Evolutionary conservation across 1,140 invertebrate genomes (phyloP), one percentile per base, ranked within the genome.

Genomic region (Lysiphlebus fabarum): DNA sequence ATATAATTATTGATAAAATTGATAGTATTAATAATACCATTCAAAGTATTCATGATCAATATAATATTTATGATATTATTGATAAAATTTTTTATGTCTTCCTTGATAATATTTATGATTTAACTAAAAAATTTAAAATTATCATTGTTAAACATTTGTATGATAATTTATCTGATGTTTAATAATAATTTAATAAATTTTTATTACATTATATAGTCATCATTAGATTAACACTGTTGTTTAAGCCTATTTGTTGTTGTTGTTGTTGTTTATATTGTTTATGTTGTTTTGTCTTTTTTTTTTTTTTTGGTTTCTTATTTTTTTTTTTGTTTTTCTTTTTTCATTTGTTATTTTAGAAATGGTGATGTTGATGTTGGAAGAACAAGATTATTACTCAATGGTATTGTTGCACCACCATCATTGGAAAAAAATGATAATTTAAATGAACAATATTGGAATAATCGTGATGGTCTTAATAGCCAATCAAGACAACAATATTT

Each of bases 401-500:
- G 66, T 10, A 51, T 64, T 8, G 64, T 66, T n/a, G 63, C 53
- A 8, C 63, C 67, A 33, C 53, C 67, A 11, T 33, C 68, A 7
- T 53, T 62, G 51, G 72, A 67, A 44, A 75, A 70, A 50, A 43
- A 66, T 6, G 69, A 76, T 0, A 69, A 73, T 9, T 56, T 65
- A 40, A 60, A 65, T 6, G 73, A 76, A 8, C 66, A 71, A 1
- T 72, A 67, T 50, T 76, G 75, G 73, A 65, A 62, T 17, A 58
- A 69, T 40, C 71, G 64, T 63, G 72, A 70, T 66, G 77, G 63
- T 64, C 63, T 61, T 36, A 69, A 66, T 68, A 77, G 61, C 68
- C 82, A 67, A 81, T 80, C 62, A 74, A 87, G 85, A 60, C 83
- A 87, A 58, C 82, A 85, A 64, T 87, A 85, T 67, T 62, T 86